Percentiles rank a stretch among this genome's conserved stretches.
phyloP scores from a whole-genome alignment of 2,113 vertebrate species.

The Chionis minor region DNA sequence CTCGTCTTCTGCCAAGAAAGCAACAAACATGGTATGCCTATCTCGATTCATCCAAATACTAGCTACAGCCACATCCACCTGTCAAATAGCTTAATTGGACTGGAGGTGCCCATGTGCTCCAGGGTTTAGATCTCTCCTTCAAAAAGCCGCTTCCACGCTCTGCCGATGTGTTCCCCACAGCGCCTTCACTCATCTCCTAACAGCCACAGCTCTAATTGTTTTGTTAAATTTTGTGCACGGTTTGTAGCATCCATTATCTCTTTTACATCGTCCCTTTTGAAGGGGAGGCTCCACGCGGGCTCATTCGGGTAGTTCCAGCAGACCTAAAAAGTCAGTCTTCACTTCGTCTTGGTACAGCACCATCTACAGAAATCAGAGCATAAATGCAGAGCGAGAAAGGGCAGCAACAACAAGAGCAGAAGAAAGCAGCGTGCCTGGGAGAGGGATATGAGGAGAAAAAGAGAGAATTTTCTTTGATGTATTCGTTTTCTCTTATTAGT shows the following conservation, averaged over 20 bases:
- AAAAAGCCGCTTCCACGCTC: not conserved
- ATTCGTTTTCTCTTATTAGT: conserved; percentile 73
- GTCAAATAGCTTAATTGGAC: not conserved
- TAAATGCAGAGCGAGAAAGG: conserved; percentile 45
- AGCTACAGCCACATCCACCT: not conserved
- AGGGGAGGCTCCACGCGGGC: not conserved
- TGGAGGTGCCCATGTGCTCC: not conserved
- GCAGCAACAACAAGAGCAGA: conserved; percentile 63
- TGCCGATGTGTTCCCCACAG: not conserved
- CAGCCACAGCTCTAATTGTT: not conserved
- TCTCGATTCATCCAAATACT: not conserved
- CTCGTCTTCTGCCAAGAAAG: not conserved
- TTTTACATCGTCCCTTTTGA: not conserved
- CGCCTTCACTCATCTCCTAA: not conserved
- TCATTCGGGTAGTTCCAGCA: not conserved
- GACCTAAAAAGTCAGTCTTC: conserved; percentile 46
- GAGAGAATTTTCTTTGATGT: conserved; percentile 67
- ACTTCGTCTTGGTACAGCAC: conserved; percentile 40
- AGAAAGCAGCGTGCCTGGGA: conserved; percentile 55
- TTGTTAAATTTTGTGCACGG: not conserved
- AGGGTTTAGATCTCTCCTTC: not conserved
- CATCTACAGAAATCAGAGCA: conserved; percentile 53
- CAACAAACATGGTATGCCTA: not conserved
- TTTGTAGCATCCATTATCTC: not conserved
- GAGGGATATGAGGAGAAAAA: conserved; percentile 59